Percentiles rank a stretch among this genome's conserved stretches.
phyloP scores from a whole-genome alignment of 2,888 invertebrate genomes.

The Nebria salina region DNA sequence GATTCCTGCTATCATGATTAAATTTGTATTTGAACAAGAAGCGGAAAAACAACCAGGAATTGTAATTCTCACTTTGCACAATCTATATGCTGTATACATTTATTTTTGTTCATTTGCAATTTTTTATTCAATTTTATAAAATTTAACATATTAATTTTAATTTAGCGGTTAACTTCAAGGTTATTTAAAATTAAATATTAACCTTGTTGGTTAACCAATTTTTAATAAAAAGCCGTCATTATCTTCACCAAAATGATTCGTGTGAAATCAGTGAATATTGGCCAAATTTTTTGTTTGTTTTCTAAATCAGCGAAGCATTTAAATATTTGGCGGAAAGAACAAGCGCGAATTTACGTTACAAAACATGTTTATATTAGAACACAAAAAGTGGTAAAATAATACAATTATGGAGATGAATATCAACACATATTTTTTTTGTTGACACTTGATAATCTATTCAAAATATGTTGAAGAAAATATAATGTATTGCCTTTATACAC shows the following conservation, averaged over 20 bases:
- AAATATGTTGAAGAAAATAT: not conserved
- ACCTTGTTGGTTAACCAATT: not conserved
- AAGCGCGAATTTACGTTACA: not conserved
- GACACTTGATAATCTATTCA: not conserved
- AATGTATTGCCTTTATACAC: not conserved
- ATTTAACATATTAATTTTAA: not conserved
- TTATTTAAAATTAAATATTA: not conserved
- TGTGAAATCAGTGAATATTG: not conserved
- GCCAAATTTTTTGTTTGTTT: not conserved
- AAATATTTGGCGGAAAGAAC: not conserved
- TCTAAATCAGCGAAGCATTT: conserved; percentile 5
- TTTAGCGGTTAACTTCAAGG: not conserved
- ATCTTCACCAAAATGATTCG: not conserved
- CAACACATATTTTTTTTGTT: not conserved
- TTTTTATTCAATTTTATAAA: not conserved
- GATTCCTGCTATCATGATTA: not conserved
- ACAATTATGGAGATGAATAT: not conserved
- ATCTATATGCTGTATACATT: no score
- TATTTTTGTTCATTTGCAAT: not conserved
- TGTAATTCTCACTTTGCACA: no score
- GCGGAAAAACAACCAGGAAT: no score
- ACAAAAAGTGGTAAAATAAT: not conserved
- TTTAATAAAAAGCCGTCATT: not conserved
- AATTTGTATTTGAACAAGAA: no score
- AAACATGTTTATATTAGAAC: not conserved